Conservation (phyloP, 2,113 vertebrate species). For the Burhinus bistriatus region DNA sequence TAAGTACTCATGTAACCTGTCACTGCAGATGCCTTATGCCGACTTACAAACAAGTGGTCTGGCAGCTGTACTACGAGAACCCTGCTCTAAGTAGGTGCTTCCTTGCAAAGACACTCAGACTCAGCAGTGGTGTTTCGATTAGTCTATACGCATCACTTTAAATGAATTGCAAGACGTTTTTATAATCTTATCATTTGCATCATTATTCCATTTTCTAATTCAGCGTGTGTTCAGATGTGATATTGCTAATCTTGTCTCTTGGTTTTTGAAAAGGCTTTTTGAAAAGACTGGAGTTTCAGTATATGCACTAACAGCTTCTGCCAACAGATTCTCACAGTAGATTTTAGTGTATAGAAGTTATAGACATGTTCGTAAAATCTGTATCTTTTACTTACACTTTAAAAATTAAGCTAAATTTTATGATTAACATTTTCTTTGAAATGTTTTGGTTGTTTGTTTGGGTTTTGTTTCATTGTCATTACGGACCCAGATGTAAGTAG, state of each 20-base stretch:
- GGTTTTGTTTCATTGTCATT: no score
- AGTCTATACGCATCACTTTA: background rate
- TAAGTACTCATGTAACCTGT: background rate
- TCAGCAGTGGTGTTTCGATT: background rate
- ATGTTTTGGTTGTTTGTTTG: no score
- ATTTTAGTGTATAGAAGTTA: no score
- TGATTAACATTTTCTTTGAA: no score
- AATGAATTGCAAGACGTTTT: background rate
- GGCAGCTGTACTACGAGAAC: background rate
- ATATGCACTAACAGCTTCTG: no score
- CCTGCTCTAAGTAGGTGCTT: background rate
- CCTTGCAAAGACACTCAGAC: background rate
- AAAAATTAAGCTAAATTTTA: no score
- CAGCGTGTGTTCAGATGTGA: background rate
- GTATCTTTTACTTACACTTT: no score
- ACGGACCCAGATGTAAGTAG: no score
- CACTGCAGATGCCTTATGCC: background rate
- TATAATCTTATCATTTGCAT: background rate
- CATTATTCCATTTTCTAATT: background rate
- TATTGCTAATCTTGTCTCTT: background rate
- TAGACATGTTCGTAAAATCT: no score
- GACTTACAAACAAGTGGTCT: background rate
- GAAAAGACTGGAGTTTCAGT: no score
- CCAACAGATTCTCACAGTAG: no score
- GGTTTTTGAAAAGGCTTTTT: background rate